Conservation (phyloP, 2,797 vertebrate genomes). For the Macropodus opercularis region DNA sequence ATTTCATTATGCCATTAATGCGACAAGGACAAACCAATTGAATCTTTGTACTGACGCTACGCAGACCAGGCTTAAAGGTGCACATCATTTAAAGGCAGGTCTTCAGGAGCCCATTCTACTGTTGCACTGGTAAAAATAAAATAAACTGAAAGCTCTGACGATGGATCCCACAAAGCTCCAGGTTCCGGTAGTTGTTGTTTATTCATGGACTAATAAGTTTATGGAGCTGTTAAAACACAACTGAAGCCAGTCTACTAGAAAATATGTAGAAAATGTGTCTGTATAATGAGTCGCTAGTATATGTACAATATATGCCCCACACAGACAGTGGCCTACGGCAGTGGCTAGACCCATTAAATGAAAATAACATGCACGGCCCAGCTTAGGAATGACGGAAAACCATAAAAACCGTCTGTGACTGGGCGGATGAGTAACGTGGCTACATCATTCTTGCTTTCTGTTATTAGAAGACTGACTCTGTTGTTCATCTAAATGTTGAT, state of each 20-base stretch:
- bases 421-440: no score
- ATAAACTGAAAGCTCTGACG: neutral
- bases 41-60: neutral
- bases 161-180: neutral
- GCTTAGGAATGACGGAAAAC: no score
- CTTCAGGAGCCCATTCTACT: neutral
- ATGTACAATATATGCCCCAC: no score
- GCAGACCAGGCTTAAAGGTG: neutral
- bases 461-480: no score
- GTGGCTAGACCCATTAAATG: no score
- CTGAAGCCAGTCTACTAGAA: neutral
- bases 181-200: neutral
- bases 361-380: no score
- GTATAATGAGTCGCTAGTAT: neutral
- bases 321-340: no score
- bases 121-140: no score
- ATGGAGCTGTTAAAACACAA: neutral
- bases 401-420: no score
- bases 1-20: constrained; percentile 4
- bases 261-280: neutral
- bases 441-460: no score
- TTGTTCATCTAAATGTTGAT: no score
- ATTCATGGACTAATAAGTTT: neutral
- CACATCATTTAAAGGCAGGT: neutral
- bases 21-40: neutral